Base-by-base conservation (phyloP, 2,888 invertebrate species). In the Epirrhoe alternata region DNA sequence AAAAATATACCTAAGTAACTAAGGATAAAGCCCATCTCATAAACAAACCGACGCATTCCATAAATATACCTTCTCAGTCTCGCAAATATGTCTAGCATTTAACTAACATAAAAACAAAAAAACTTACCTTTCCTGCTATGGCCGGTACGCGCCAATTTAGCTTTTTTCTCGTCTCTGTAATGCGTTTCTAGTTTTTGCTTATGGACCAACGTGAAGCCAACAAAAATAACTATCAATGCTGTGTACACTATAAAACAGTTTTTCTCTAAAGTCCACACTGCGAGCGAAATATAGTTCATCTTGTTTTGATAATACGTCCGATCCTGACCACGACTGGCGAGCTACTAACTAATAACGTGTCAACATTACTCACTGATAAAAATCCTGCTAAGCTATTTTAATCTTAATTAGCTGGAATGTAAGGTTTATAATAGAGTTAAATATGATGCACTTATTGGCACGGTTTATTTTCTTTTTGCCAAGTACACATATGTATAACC, bases 231-330 rank as follows among this genome's bases (percentile, higher is more conserved):
- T 47, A 90, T 83, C 57, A 93, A 73, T 1, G 83, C 82, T 5
- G 87, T 86, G 62, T 92, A 93, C 50, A 93, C 89, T 33, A 84
- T 79, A 72, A 87, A 90, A 86, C 91, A 93, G 76, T 93, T 88
- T 49, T 88, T 87, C 74, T 93, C 93, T 71, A 93, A 77, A 7
- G 87, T 86, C 88, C 88, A 92, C 65, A 93, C 85, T 1, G 84
- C 82, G 5, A 87, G 64, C 35, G 93, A 92, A 61, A 92, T 86
- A 33, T 88, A 66, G 73, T 92, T 93, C 93, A 93, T 92, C 73
- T 71, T 86, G 57, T 45, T 64, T 50, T 60, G 59, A 72, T 66
- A 35, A 53, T 17, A 14, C 24, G 54, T 70, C 72, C 64, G 66
- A 14, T 17, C 31, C 45, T 50, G 33, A 5, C 55, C 71, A 71